Evolutionary conservation across 2,888 invertebrate genomes (phyloP).

Genomic region (Agonopterix subpropinquella): DNA sequence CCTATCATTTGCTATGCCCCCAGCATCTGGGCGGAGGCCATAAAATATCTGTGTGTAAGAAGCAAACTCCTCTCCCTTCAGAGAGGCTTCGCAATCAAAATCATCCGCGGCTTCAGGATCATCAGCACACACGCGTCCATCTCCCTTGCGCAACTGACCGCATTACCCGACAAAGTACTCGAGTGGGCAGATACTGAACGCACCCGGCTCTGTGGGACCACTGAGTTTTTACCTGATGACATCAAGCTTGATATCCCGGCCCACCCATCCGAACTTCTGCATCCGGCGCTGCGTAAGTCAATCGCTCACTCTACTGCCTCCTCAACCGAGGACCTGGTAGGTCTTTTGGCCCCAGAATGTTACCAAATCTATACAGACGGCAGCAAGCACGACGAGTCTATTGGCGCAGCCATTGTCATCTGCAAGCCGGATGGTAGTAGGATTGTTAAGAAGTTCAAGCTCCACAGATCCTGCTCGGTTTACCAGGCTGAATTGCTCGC

Average conservation of each 20-base stretch:
- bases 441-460: slow-evolving; percentile 5
- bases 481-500: slow-evolving; percentile 13
- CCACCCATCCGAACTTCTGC: background rate
- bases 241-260: no score
- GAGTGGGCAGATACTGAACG: slow-evolving; percentile 1
- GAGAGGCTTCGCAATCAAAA: slow-evolving; percentile 12
- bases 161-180: slow-evolving; percentile 7
- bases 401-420: slow-evolving; percentile 7
- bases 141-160: slow-evolving; percentile 9
- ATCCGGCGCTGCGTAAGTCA: no score
- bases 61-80: slow-evolving; percentile 4
- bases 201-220: background rate
- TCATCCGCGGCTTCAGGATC: slow-evolving; percentile 11
- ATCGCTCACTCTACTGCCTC: no score
- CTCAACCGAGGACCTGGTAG: no score
- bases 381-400: slow-evolving; percentile 6
- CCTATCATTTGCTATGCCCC: slow-evolving; percentile 14
- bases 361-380: slow-evolving; percentile 12
- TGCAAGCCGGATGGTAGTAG: background rate
- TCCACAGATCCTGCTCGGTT: slow-evolving; percentile 10
- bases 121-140: slow-evolving; percentile 9
- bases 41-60: background rate
- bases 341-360: no score
- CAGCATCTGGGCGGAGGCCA: slow-evolving; percentile 9
- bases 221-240: slow-evolving; percentile 3